Conservation (phyloP, 2,113 vertebrate species). For the Paedocypris sp. region DNA sequence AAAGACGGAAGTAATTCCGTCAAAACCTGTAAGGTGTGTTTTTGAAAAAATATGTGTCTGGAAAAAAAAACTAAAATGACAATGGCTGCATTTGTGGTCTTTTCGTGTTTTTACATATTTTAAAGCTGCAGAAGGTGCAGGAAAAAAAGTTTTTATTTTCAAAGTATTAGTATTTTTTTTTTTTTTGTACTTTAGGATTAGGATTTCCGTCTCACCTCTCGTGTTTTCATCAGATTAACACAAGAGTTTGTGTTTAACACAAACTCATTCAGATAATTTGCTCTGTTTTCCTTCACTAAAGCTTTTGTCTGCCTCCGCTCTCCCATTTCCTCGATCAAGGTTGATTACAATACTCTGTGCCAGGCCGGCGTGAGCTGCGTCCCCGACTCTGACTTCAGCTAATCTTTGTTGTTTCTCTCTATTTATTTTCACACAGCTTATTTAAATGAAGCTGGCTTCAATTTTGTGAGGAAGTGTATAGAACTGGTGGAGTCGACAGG, state of each 20-base stretch:
- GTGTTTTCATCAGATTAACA: background rate
- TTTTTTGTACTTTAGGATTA: no score
- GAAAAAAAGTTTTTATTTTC: no score
- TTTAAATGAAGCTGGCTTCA: conserved; percentile 92
- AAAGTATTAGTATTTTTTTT: no score
- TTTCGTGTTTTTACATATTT: no score
- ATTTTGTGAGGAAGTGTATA: conserved; percentile 91
- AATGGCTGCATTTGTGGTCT: no score
- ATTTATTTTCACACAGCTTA: conserved; percentile 64
- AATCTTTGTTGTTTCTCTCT: background rate
- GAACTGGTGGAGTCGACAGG: conserved; percentile 83
- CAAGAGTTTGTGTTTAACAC: conserved; percentile 38
- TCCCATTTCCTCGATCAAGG: background rate
- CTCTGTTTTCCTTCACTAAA: conserved; percentile 23
- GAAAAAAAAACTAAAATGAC: no score
- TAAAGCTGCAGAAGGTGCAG: no score
- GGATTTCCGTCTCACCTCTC: background rate
- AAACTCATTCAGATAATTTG: conserved; percentile 40
- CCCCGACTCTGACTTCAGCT: conserved; percentile 23
- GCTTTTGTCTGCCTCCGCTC: background rate
- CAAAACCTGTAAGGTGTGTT: no score
- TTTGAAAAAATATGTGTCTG: no score
- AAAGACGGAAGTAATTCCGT: no score
- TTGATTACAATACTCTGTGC: background rate
- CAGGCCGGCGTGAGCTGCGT: background rate